Evolutionary conservation across 2,888 invertebrate genomes (phyloP), one percentile per base, ranked within the genome.

Genomic region (Scaptomyza caliginosa): DNA sequence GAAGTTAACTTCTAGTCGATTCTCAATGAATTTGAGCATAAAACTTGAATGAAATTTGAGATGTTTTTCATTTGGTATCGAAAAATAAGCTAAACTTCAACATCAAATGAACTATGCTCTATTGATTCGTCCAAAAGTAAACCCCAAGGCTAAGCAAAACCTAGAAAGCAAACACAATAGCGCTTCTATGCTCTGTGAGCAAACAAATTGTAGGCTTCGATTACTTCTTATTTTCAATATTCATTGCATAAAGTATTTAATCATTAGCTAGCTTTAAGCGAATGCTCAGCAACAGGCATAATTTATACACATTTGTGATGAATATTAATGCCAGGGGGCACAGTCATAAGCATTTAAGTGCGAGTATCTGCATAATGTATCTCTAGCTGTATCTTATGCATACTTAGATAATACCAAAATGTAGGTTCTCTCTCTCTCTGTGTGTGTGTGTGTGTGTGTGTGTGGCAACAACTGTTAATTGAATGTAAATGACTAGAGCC

Each of bases 401-500:
- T 65, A 52, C 39, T 32, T 28, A 56, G 60, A 80, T 77, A 54
- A 66, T 70, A 36, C 30, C 49, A 40, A 34, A 34, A 51, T 71
- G 55, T n/a, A 36, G 40, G 46, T 51, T n/a, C n/a, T n/a, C n/a
- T n/a, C n/a, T n/a, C n/a, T n/a, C n/a, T 42, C 4, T 28, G 13
- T 34, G 32, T 34, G 7, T 16, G 28, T 3, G n/a, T 24, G 24
- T 24, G 3, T 38, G 11, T 42, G 11, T 34, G 34, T 16, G 11
- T 34, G 58, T 51, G 57, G 57, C 66, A 74, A 74, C 64, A 78
- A 80, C 76, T 80, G 80, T 78, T 80, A 80, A 80, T 80, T 80
- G 80, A 80, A 84, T 84, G 76, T 78, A 84, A 84, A 74, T 71
- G 82, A 68, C 63, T 76, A 54, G 49, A 64, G 59, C 60, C 59